Base-by-base conservation (phyloP, 1,140 invertebrate species). In the Chrysoperla carnea region DNA sequence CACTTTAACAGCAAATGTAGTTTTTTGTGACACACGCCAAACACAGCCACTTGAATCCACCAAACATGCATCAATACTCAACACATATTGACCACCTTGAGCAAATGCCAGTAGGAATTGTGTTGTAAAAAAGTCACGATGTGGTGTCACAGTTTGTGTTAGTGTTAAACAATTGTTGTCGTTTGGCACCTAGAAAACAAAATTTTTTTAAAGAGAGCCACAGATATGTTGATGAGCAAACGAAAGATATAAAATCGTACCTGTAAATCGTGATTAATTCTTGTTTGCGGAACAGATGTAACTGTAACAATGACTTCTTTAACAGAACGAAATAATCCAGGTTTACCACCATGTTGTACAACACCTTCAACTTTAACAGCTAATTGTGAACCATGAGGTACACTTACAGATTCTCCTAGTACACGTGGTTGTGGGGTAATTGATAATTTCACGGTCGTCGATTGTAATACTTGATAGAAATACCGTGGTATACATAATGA, bases 341-440 rank as follows among this genome's bases (percentile, higher is more conserved):
- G 67, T 38, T 66, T 62, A 38, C 67, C 65, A 6, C 73, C 76
- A 43, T 87, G 81, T 52, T 84, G 75, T 40, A 90, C 71, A 8
- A 91, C 83, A 7, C 87, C 87, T 60, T 91, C 87, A 1, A 91
- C 81, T 64, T 87, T 88, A 1, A 91, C 66, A 2, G 84, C 81
- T 13, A 91, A 64, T 44, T 85, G 77, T 40, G 79, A 81, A 35
- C 83, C 81, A 23, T 75, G 72, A 29, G 79, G 75, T 4, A 87
- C 75, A 28, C 75, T 72, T 6, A 89, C 75, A 0, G 78, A 78
- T 51, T 89, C 84, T 1, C 78, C 78, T 54, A 75, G 65, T 28
- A 76, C 73, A 48, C 81, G 64, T 0, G 85, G 84, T 58, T 87
- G 84, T 0, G 88, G 87, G 28, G 79, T 82, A 7, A 93, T 75